Evolutionary conservation across 2,113 vertebrate genomes (phyloP).

Genomic region (Psilopsiagon aurifrons): DNA sequence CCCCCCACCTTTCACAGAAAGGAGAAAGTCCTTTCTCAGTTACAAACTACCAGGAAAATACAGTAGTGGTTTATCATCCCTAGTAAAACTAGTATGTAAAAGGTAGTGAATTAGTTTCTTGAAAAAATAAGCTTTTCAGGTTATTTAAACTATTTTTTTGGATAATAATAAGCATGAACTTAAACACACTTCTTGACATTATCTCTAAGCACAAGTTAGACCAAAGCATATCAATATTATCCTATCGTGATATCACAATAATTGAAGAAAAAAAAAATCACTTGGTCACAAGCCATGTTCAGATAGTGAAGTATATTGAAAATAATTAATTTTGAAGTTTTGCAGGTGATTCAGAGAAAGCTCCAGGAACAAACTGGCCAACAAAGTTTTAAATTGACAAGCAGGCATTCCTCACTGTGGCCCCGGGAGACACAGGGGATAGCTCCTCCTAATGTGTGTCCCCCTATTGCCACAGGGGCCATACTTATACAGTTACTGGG

Average conservation of each 20-base stretch:
- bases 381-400: too few relatives aligned
- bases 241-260: background rate
- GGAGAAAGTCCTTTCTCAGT: background rate
- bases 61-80: background rate
- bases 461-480: too few relatives aligned
- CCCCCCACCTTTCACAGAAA: too few relatives aligned
- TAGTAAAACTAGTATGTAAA: background rate
- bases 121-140: background rate
- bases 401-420: too few relatives aligned
- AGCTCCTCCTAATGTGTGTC: too few relatives aligned
- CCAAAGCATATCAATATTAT: background rate
- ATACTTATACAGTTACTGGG: too few relatives aligned
- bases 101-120: background rate
- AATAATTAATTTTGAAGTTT: background rate
- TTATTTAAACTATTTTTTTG: background rate
- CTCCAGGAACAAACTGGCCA: too few relatives aligned
- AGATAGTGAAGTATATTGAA: background rate
- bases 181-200: background rate
- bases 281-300: background rate
- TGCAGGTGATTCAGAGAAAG: background rate
- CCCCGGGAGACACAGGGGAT: too few relatives aligned
- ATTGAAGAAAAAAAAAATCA: background rate
- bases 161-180: background rate
- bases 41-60: background rate
- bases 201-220: background rate